Base-by-base conservation (phyloP, 2,797 vertebrate genomes). In the Sandelia bainsii region DNA sequence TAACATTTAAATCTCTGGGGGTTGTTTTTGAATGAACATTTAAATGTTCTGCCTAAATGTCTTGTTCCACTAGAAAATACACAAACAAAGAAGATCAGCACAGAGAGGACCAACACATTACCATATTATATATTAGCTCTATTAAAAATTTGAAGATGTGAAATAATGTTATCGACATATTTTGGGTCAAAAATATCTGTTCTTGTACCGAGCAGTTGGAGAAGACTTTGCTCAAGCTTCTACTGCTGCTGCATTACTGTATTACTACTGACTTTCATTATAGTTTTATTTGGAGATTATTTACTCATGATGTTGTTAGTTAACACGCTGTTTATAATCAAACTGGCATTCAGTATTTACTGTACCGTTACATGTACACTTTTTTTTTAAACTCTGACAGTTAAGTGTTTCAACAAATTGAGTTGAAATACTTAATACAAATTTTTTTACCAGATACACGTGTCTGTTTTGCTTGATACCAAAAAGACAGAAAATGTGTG, bases 341-440 rank as follows among this genome's bases (percentile, higher is more conserved):
- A 11, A 14, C 14, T 16, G 40, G 3, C 11, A 9, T 12, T 37
- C 11, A 13, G 37, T 7, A 4, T 46, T n/a, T n/a, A 13, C 10
- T 32, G 20, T 5, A 19, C 14, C 3, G 8, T 10, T 50, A 40
- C 14, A 23, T 13, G 20, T 9, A 13, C 44, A 25, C 25, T 14
- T 8, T 46, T 20, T n/a, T 20, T n/a, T 10, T 9, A 5, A 5
- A 19, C 11, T 4, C 6, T 3, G 0, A 46, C 14, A 19, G n/a
- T 54, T 49, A 0, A 32, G 25, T 13, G 22, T 51, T 23, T 51
- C 5, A 23, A 27, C 45, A 57, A 44, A 45, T 44, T 49, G n/a
- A 50, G 25, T 37, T 58, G 49, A 9, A 74, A 48, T 68, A 75
- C 51, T 3, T 13, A 67, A n/a, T n/a, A n/a, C 52, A 81, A 62